Evolutionary conservation across 2,888 invertebrate species (phyloP).

Genomic region (Parnassius orleans): DNA sequence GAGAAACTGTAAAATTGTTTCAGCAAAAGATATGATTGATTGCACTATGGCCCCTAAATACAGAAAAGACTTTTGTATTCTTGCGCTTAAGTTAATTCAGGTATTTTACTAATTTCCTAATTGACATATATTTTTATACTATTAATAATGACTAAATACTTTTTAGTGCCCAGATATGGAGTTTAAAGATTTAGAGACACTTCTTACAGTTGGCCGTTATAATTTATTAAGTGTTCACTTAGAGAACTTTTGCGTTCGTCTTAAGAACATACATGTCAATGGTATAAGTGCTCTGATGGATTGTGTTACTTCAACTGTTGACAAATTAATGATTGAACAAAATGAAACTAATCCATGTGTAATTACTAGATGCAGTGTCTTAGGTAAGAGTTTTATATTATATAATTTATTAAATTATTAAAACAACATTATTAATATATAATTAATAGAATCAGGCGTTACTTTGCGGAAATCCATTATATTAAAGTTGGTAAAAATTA

Average conservation of each 20-base stretch:
- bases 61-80: constrained; percentile 89
- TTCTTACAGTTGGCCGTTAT: constrained; percentile 83
- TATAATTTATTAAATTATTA: no score
- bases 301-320: constrained; percentile 80
- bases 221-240: constrained; percentile 79
- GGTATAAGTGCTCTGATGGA: constrained; percentile 85
- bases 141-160: neutral
- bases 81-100: constrained; percentile 89
- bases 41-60: constrained; percentile 79
- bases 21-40: constrained; percentile 78
- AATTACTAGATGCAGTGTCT: constrained; percentile 84
- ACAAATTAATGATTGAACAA: constrained; percentile 81
- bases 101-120: constrained; percentile 48
- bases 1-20: constrained; percentile 31
- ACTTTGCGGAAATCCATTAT: no score
- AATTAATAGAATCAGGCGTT: no score
- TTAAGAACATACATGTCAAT: constrained; percentile 80
- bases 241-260: constrained; percentile 80
- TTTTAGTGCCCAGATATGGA: constrained; percentile 88
- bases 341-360: constrained; percentile 67
- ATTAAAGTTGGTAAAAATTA: no score
- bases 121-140: no score
- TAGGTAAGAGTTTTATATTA: constrained; percentile 66
- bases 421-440: no score
- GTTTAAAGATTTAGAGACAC: constrained; percentile 83